Evolutionary conservation across 2,888 invertebrate genomes (phyloP).

Genomic region (Trichopoda pennipes): DNA sequence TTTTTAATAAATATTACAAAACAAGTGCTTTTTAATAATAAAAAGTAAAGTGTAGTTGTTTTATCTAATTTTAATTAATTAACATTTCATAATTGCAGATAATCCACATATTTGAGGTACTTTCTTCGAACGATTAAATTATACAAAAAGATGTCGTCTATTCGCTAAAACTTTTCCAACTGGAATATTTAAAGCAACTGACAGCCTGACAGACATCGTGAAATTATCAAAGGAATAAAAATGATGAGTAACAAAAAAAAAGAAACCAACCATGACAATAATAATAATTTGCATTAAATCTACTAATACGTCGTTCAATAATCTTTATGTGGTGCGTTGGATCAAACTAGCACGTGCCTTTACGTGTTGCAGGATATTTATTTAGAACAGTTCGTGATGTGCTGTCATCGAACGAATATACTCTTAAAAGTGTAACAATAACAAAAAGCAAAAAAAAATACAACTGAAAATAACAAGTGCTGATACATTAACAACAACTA

Average conservation of each 20-base stretch:
- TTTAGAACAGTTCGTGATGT: conserved; percentile 70
- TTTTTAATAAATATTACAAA: too few relatives aligned
- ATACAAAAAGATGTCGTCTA: too few relatives aligned
- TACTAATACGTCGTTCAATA: conserved; percentile 80
- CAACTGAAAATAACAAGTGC: conserved; percentile 52
- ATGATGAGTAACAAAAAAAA: too few relatives aligned
- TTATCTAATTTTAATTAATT: too few relatives aligned
- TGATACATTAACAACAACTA: conserved; percentile 7
- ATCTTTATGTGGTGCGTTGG: conserved; percentile 74
- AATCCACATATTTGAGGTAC: too few relatives aligned
- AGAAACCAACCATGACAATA: conserved; percentile 11
- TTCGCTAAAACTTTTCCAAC: too few relatives aligned
- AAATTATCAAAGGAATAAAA: neutral
- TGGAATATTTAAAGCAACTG: neutral
- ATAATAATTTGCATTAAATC: conserved; percentile 79
- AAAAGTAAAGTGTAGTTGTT: too few relatives aligned
- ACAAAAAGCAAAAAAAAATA: neutral
- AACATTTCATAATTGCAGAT: too few relatives aligned
- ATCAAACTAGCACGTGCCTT: conserved; percentile 69
- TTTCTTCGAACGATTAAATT: too few relatives aligned
- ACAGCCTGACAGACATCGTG: neutral
- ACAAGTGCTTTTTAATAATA: too few relatives aligned
- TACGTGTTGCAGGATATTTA: conserved; percentile 78
- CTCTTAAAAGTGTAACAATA: neutral
- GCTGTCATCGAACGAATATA: neutral